Evolutionary conservation across 2,888 invertebrate genomes (phyloP), one percentile per base, ranked within the genome.

Genomic region (Drosophila merina): DNA sequence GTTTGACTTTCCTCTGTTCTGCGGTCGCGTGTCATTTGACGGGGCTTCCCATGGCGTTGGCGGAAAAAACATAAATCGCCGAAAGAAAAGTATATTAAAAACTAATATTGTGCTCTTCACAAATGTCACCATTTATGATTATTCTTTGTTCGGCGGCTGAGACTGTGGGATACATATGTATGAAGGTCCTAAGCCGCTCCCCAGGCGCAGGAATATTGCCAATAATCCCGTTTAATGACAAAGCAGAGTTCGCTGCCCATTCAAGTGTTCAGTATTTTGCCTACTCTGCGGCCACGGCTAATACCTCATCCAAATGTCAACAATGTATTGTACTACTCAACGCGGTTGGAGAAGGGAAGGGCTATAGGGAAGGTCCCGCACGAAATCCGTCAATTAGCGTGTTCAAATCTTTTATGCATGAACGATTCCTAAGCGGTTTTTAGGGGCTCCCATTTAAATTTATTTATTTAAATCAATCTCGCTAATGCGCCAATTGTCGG

Each of bases 41-140:
- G 52, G 57, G 84, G 75, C 79, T 87, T 88, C 82, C 76, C 68
- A 78, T 51, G 68, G 82, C 55, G 72, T 47, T 57, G 54, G n/a
- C 31, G 25, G 33, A 55, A 38, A 20, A 47, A 60, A 44, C 30
- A n/a, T 36, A n/a, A 26, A 20, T 4, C 6, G 26, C 57, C 25
- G 28, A 33, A 50, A 28, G 25, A 55, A 55, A 54, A 31, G 20
- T 40, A 40, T 28, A 30, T 6, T 55, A 51, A 66, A 87, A 86
- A 74, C 79, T 76, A 75, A 87, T 88, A 83, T 79, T 38, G 49
- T 26, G 50, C 69, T 42, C 63, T 49, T 58, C 55, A 51, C 88
- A 85, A 88, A 85, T 85, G 88, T 88, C 88, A 85, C 88, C 50
- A 85, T 88, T 76, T 88, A 81, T 72, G 62, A 78, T 76, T 51